A percentile compares a stretch with the other conserved stretches of the same genome.
phyloP scores from a whole-genome alignment of 2,113 vertebrate genomes.

The Chinchilla lanigera region DNA sequence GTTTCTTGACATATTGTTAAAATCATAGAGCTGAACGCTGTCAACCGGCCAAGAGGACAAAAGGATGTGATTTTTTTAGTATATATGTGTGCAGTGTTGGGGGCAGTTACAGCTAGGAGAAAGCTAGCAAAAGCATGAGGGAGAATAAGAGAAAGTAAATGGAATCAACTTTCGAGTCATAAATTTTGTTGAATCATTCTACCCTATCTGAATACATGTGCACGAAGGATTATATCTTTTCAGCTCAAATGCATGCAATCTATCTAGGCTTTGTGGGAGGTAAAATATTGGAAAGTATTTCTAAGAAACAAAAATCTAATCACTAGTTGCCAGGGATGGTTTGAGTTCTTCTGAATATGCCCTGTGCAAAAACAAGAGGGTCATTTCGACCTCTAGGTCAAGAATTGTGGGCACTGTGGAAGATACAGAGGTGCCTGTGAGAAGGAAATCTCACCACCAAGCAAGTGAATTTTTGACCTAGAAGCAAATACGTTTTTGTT shows the following conservation, averaged over 20 bases:
- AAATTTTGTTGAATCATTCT: conserved; percentile 70
- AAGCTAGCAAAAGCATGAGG: conserved; percentile 10
- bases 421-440: not conserved
- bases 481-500: conserved; percentile 73
- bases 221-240: conserved; percentile 52
- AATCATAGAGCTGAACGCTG: conserved; percentile 74
- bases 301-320: conserved; percentile 25
- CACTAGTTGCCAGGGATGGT: conserved; percentile 38
- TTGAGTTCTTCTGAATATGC: conserved; percentile 40
- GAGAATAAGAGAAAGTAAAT: conserved; percentile 59
- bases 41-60: conserved; percentile 45
- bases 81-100: not conserved
- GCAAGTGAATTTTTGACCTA: conserved; percentile 70
- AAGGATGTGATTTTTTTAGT: conserved; percentile 24
- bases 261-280: conserved; percentile 27
- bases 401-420: conserved; percentile 26
- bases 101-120: not conserved
- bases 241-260: conserved; percentile 52
- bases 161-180: not conserved
- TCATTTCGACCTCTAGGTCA: conserved; percentile 59
- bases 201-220: conserved; percentile 8
- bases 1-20: conserved; percentile 67
- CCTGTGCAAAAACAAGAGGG: conserved; percentile 38
- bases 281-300: conserved; percentile 36
- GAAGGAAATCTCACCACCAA: conserved; percentile 56